Percentiles rank a stretch among this genome's conserved stretches.
phyloP scores from a whole-genome alignment of 2,113 vertebrate genomes.

The Oryctolagus cuniculus region mOryCun1.1 NC_091433.1:170411501-170412000 shows the following conservation, averaged over 20 bases:
- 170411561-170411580: conserved; percentile 96
- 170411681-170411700: conserved; percentile 96
- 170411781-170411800: background rate
- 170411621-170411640: conserved; percentile 94
- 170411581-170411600: conserved; percentile 96
- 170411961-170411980: background rate
- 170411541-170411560: background rate
- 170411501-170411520: no score
- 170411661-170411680: conserved; percentile 92
- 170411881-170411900: background rate
- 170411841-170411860: background rate
- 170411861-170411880: background rate
- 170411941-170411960: background rate
- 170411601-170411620: conserved; percentile 94
- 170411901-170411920: background rate
- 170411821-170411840: background rate
- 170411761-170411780: background rate
- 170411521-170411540: no score
- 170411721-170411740: conserved; percentile 87
- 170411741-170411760: conserved; percentile 43
- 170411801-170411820: background rate
- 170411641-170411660: conserved; percentile 92
- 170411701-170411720: conserved; percentile 93
- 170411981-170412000: background rate
- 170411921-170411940: background rate